Percentiles rank a stretch among this genome's conserved stretches.
These are phyloP conservation scores for Drosophila ironensis DNA, from an alignment of 1,140 invertebrate species.

Conservation along the genomic window DNA sequence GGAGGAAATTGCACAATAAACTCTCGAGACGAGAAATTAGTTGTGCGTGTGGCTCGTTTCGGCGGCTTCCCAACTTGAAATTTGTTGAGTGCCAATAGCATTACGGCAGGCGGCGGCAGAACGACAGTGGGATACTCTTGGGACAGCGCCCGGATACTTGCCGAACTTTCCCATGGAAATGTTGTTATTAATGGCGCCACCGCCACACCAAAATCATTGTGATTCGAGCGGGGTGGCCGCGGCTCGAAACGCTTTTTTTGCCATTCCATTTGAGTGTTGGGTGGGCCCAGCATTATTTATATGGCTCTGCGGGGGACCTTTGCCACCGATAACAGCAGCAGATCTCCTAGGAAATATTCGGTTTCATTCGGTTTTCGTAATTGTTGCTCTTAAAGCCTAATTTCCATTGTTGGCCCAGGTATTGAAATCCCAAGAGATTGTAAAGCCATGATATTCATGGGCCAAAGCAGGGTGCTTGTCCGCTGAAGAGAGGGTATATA, in stretches of 20 bases:
- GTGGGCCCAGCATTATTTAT: background rate
- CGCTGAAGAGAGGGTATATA: too few relatives aligned
- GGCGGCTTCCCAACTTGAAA: slow-evolving; percentile 41
- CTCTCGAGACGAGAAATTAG: slow-evolving; percentile 75
- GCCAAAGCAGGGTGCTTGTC: too few relatives aligned
- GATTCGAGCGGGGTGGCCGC: background rate
- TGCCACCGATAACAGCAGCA: too few relatives aligned
- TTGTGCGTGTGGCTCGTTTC: slow-evolving; percentile 56
- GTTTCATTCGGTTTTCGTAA: too few relatives aligned
- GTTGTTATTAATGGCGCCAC: slow-evolving; percentile 3
- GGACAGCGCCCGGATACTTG: background rate
- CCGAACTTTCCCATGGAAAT: slow-evolving; percentile 17
- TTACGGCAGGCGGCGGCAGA: slow-evolving; percentile 2
- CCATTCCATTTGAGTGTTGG: too few relatives aligned
- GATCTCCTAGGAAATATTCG: background rate
- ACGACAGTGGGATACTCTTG: background rate
- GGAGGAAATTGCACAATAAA: slow-evolving; percentile 78
- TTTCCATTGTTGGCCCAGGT: too few relatives aligned
- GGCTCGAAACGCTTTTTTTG: background rate
- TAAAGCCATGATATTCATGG: too few relatives aligned
- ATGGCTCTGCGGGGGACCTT: background rate
- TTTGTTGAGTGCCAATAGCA: slow-evolving; percentile 41
- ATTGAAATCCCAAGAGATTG: too few relatives aligned
- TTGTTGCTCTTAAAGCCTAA: too few relatives aligned
- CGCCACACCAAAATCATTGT: slow-evolving; percentile 18